Base-by-base conservation (phyloP, 2,888 invertebrate species). In the Caenorhabditis zanzibari region DNA sequence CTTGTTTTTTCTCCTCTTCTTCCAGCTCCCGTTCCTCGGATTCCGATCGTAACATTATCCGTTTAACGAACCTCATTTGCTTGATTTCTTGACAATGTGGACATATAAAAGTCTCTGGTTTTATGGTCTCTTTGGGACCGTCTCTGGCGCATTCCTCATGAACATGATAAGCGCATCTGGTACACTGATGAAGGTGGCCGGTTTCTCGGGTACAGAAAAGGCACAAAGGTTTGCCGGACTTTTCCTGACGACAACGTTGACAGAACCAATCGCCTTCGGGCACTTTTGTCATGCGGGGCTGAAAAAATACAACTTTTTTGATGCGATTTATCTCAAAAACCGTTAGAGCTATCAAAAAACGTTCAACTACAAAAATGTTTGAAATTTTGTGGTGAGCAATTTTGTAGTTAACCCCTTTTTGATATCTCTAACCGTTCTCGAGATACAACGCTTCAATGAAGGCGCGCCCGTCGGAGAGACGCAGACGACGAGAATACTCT, bases 241-340 rank as follows among this genome's bases (percentile, higher is more conserved):
- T 96, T 93, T 96, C 75, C 22, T 82, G 83, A 10, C 86, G 92
- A 93, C 97, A 98, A 92, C 96, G 96, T 94, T 96, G 96, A 93
- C 97, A 98, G 93, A 96, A 98, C 98, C 98, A 98, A 93, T 98
- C 97, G 38, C 98, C 98, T 90, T 97, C 97, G 22, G 98, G 98
- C 93, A 98, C 97, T 92, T 95, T 95, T 81, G 96, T 96, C 96
- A 98, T 96, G 93, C 95, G 95, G 85, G 98, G 98, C 93, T 93
- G 90, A 58, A 92, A 88, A n/a, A n/a, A n/a, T n/a, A 16, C 7
- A 12, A 32, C 6, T 38, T 7, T 38, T 38, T n/a, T n/a, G n/a
- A n/a, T n/a, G n/a, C n/a, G 32, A 7, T 7, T 6, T 32, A 32
- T 6, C 5, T 32, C 7, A 7, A 32, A 7, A 32, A 32, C 5